A percentile compares a stretch with the other conserved stretches of the same genome.
These are phyloP conservation scores for Oxystoma pomonae DNA, from an alignment of 2,888 invertebrate genomes.

Conservation along the genomic window DNA sequence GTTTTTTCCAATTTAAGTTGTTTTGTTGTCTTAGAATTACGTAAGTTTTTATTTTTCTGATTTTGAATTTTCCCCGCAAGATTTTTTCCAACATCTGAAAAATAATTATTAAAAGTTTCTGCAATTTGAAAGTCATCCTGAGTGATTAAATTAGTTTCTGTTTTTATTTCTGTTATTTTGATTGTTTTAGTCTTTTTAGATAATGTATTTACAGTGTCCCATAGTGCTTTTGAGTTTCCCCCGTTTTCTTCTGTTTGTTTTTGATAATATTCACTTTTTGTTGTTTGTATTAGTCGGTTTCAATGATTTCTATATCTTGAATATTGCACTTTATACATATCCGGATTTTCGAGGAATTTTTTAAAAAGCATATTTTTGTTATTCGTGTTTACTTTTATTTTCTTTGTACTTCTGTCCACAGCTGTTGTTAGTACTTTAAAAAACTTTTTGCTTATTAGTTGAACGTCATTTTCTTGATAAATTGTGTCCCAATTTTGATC, in stretches of 20 bases:
- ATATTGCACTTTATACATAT: too few relatives aligned
- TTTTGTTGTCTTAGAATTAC: background rate
- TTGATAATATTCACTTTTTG: background rate
- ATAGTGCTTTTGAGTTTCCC: too few relatives aligned
- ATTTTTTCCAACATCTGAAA: too few relatives aligned
- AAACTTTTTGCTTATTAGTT: background rate
- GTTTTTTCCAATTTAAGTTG: too few relatives aligned
- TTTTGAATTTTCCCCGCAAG: too few relatives aligned
- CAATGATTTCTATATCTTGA: background rate
- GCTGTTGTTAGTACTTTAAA: background rate
- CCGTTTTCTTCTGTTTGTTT: too few relatives aligned
- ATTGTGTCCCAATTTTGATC: background rate
- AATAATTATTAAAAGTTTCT: constrained; percentile 1
- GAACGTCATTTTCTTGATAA: background rate
- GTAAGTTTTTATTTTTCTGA: background rate
- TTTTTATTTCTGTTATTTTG: too few relatives aligned
- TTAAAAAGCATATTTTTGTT: background rate
- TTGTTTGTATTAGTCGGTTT: background rate
- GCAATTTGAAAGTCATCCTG: background rate
- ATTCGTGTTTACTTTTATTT: background rate
- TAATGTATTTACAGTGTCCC: background rate
- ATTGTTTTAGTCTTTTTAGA: background rate
- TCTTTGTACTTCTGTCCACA: background rate
- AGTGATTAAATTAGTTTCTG: too few relatives aligned
- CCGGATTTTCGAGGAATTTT: background rate